phyloP scores from a whole-genome alignment of 2,888 invertebrate species.

The Phymatocera aterrima region DNA sequence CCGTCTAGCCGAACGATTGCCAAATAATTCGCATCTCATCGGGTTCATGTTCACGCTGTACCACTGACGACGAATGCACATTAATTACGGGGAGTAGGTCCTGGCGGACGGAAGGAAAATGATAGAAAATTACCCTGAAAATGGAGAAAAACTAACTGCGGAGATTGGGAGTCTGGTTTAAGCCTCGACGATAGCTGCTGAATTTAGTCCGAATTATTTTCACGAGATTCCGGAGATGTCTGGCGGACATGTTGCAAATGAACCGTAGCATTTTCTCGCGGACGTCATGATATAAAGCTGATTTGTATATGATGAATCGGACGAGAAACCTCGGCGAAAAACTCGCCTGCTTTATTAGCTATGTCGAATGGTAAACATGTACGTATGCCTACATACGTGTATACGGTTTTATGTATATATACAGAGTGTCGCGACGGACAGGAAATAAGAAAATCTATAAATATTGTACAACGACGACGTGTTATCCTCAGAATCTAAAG shows the following conservation, averaged over 20 bases:
- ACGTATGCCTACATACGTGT: no score
- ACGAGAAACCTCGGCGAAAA: background rate
- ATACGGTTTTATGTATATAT: no score
- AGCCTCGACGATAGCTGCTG: slow-evolving; percentile 3
- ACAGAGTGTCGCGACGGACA: slow-evolving; percentile 32
- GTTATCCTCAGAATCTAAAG: background rate
- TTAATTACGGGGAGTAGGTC: background rate
- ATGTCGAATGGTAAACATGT: no score
- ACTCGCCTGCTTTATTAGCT: background rate
- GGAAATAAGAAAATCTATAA: slow-evolving; percentile 43
- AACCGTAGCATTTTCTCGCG: no score
- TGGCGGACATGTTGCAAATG: no score
- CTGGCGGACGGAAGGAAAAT: background rate
- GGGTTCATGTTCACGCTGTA: background rate
- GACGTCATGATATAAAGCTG: no score
- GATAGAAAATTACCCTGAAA: background rate
- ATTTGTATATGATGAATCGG: no score
- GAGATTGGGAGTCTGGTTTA: background rate
- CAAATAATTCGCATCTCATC: background rate
- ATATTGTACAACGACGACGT: background rate
- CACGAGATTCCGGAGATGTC: background rate
- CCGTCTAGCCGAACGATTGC: background rate
- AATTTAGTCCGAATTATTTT: slow-evolving; percentile 5
- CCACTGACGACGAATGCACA: background rate
- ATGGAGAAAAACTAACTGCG: background rate